Conservation (phyloP, 53 echinoderm and acorn worm genomes). For the Apostichopus leukothele region DNA sequence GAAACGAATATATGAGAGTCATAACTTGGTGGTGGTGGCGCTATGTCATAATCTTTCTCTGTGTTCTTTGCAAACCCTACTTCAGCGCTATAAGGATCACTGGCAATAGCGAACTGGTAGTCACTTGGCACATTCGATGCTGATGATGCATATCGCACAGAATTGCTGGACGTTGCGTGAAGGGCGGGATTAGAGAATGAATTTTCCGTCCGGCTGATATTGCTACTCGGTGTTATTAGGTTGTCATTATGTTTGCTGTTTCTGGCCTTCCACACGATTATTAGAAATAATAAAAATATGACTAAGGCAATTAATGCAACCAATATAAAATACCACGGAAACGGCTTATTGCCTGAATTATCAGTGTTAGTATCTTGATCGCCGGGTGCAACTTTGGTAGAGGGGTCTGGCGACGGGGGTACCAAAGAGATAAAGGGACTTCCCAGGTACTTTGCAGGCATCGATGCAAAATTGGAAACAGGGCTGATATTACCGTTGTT, state of each 20-base stretch:
- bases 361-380: background rate
- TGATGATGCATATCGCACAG: background rate
- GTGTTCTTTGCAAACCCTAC: background rate
- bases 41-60: background rate
- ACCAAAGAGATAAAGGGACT: background rate
- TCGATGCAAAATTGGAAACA: slow-evolving; percentile 39
- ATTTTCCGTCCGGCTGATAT: background rate
- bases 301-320: background rate
- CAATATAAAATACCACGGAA: slow-evolving; percentile 28
- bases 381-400: background rate
- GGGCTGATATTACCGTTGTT: slow-evolving; percentile 7
- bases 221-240: background rate
- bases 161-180: background rate
- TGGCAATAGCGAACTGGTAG: background rate
- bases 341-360: background rate
- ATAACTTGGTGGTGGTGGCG: background rate
- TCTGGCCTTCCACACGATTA: slow-evolving; percentile 7
- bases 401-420: background rate
- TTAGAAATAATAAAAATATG: background rate
- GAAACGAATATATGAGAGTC: background rate
- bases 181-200: background rate
- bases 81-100: background rate
- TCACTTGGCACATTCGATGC: background rate
- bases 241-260: background rate
- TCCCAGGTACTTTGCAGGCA: slow-evolving; percentile 2